Evolutionary conservation across 2,888 invertebrate genomes (phyloP).

Genomic region (Cataglyphis altisquamis): DNA sequence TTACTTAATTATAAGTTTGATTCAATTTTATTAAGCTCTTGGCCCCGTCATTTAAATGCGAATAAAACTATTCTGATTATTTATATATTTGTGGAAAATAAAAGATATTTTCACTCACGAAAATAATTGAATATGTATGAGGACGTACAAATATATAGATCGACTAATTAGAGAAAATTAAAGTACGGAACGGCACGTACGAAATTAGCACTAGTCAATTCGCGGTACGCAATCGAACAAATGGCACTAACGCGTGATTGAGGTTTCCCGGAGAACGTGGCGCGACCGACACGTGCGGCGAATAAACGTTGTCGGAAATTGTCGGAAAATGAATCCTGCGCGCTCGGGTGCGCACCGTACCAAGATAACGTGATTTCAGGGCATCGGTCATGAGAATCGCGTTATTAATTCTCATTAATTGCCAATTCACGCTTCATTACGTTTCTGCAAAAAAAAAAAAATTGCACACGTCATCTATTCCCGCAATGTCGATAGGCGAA

Average conservation of each 20-base stretch:
- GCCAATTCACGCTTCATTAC: slow-evolving; percentile 9
- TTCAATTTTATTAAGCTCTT: neutral
- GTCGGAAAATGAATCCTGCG: slow-evolving; percentile 38
- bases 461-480: neutral
- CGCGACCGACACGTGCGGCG: slow-evolving; percentile 28
- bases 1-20: neutral
- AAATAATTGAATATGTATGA: neutral
- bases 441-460: neutral
- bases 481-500: neutral
- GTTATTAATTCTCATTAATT: slow-evolving; percentile 41
- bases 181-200: slow-evolving; percentile 48
- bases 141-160: neutral
- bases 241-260: slow-evolving; percentile 55
- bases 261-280: slow-evolving; percentile 61
- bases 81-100: neutral
- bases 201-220: slow-evolving; percentile 66
- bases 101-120: neutral
- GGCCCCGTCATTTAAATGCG: neutral
- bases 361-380: slow-evolving; percentile 18
- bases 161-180: slow-evolving; percentile 64
- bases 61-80: neutral
- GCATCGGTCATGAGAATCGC: neutral
- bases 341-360: slow-evolving; percentile 3
- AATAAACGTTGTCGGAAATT: slow-evolving; percentile 46
- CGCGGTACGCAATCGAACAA: slow-evolving; percentile 59